Evolutionary conservation across 2,113 vertebrate genomes (phyloP), one percentile per base, ranked within the genome.

Genomic region (Sinocyclocheilus maitianheensis): DNA sequence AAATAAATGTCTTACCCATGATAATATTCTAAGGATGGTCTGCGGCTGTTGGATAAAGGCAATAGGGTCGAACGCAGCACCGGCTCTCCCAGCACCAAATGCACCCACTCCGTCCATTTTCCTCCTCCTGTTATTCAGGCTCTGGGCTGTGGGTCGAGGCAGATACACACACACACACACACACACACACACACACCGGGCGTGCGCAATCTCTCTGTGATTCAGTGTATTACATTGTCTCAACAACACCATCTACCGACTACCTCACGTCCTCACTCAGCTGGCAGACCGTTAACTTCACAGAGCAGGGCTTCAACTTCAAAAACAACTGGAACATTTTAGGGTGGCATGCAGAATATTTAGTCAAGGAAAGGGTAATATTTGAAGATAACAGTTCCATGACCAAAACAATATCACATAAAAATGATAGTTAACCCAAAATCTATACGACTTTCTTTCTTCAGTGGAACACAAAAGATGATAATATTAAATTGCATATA

Each of bases 81-180:
- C 98, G 60, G 96, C 93, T 87, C 96, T 94, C 82, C 97, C 97
- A 81, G 97, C 98, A 92, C 98, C 97, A 86, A 98, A 99, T 86
- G 97, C 98, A 89, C 95, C 94, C 89, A 95, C 95, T 92, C 96
- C 97, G 93, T 99, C 97, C 97, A 99, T 99, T 94, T 95, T 93
- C 48, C 81, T 89, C 84, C 43, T 78, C 77, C 84, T 81, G 90
- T 79, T 88, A 92, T 91, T 90, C 67, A 86, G 89, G 92, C 90
- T 94, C 90, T 90, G 81, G 84, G 80, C 88, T 84, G 77, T 82
- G 87, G 84, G 74, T 86, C 72, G 90, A 90, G 88, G 90, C 88
- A 89, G 89, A 87, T 88, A 90, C 90, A 74, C 83, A 79, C 84
- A 34, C 46, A 43, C 69, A 26, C 13, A 55, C 63, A 16, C 37